Evolutionary conservation across 2,113 vertebrate species (phyloP).

Genomic region (Phrynocephalus versicolor): DNA sequence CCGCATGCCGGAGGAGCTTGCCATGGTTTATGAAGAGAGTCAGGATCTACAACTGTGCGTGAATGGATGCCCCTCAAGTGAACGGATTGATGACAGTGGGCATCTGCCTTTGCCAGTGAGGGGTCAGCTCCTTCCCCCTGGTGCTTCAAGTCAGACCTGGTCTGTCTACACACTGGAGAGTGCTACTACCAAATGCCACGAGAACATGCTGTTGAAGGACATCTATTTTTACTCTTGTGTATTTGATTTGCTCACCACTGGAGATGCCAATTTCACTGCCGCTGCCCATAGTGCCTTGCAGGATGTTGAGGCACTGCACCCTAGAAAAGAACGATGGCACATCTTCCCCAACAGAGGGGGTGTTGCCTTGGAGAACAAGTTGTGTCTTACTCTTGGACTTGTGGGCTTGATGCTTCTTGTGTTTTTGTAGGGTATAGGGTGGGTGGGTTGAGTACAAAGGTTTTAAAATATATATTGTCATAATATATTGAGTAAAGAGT

Average conservation of each 20-base stretch:
- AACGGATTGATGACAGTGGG: constrained; percentile 86
- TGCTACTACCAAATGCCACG: constrained; percentile 84
- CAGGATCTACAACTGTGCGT: constrained; percentile 96
- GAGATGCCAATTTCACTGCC: constrained; percentile 91
- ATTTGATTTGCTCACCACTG: constrained; percentile 95
- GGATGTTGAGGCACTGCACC: constrained; percentile 91
- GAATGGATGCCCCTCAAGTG: constrained; percentile 87
- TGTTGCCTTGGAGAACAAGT: neutral
- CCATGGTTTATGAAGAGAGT: constrained; percentile 86
- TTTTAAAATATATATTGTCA: constrained; percentile 82
- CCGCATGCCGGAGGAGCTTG: constrained; percentile 88
- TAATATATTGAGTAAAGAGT: constrained; percentile 84
- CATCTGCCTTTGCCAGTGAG: constrained; percentile 72
- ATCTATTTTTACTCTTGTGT: constrained; percentile 96
- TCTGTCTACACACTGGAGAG: constrained; percentile 78
- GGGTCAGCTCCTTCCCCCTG: constrained; percentile 52
- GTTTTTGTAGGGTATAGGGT: constrained; percentile 72
- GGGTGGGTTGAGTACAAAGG: constrained; percentile 68
- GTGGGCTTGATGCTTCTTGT: constrained; percentile 62
- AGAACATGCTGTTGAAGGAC: constrained; percentile 89
- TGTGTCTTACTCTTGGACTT: constrained; percentile 64
- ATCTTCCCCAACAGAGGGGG: constrained; percentile 80
- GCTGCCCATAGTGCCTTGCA: constrained; percentile 90
- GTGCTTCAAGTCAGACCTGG: constrained; percentile 45
- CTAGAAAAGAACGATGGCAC: constrained; percentile 87